Evolutionary conservation across 2,797 vertebrate species (phyloP).

Genomic region (Sciaenops ocellatus): DNA sequence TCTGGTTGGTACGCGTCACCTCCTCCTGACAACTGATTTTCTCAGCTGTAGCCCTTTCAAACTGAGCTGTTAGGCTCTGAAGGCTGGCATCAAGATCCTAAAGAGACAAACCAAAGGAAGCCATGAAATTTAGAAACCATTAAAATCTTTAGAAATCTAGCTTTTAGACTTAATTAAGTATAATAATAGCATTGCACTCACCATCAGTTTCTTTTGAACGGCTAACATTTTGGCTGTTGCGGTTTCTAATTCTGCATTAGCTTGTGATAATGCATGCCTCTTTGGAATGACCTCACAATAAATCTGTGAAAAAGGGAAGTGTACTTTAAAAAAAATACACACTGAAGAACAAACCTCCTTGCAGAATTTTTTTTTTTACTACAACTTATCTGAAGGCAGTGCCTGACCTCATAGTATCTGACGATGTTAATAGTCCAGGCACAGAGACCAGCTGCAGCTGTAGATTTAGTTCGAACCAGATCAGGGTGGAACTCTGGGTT

Average conservation of each 20-base stretch:
- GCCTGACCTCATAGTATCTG: constrained; percentile 88
- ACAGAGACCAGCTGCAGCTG: constrained; percentile 90
- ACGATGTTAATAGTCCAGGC: constrained; percentile 90
- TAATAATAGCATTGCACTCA: constrained; percentile 71
- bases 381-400: constrained; percentile 9
- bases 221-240: constrained; percentile 86
- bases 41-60: constrained; percentile 87
- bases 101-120: constrained; percentile 49
- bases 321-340: neutral
- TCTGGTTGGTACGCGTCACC: constrained; percentile 85
- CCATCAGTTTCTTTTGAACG: constrained; percentile 87
- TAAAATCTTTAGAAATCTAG: constrained; percentile 14
- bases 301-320: constrained; percentile 78
- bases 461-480: constrained; percentile 88
- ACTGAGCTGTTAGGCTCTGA: constrained; percentile 83
- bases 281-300: constrained; percentile 90
- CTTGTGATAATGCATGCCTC: constrained; percentile 82
- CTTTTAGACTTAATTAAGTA: constrained; percentile 18
- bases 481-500: constrained; percentile 89
- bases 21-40: constrained; percentile 89
- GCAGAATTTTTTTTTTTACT: neutral
- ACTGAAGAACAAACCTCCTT: neutral
- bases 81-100: constrained; percentile 89
- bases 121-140: constrained; percentile 21
- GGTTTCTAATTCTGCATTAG: constrained; percentile 85